Evolutionary conservation across 2,797 vertebrate genomes (phyloP).

Genomic region (Rachycentron canadum): DNA sequence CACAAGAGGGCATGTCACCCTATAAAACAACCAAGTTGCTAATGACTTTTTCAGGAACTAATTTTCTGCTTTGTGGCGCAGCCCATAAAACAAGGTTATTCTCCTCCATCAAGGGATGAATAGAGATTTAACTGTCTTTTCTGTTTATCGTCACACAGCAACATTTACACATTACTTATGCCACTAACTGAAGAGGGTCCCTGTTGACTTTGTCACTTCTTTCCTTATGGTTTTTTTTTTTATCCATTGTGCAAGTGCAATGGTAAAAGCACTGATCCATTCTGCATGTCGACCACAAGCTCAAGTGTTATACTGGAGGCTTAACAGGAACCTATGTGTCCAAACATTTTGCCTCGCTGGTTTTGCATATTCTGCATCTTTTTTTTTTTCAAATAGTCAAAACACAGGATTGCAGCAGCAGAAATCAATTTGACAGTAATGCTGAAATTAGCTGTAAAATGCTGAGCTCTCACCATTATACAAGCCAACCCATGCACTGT

Average conservation of each 20-base stretch:
- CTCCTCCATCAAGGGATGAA: conserved; percentile 84
- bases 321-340: conserved; percentile 29
- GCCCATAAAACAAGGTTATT: conserved; percentile 84
- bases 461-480: conserved; percentile 61
- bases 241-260: conserved; percentile 37
- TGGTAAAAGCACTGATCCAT: conserved; percentile 41
- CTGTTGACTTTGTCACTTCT: conserved; percentile 58
- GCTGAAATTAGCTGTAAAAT: conserved; percentile 74
- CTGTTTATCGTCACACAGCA: conserved; percentile 80
- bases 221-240: conserved; percentile 38
- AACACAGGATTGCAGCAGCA: conserved; percentile 42
- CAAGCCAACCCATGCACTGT: conserved; percentile 22
- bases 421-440: conserved; percentile 69
- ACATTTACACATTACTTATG: conserved; percentile 77
- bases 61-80: conserved; percentile 83
- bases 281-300: conserved; percentile 35
- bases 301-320: conserved; percentile 16
- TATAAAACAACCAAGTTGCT: conserved; percentile 85
- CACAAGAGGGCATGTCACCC: conserved; percentile 80
- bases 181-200: conserved; percentile 65
- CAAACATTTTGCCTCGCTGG: background rate
- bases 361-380: conserved; percentile 35
- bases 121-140: conserved; percentile 86
- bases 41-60: conserved; percentile 88
- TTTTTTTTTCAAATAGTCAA: conserved; percentile 47